phyloP scores from a whole-genome alignment of 2,888 invertebrate genomes.

The Archips crataeganus region DNA sequence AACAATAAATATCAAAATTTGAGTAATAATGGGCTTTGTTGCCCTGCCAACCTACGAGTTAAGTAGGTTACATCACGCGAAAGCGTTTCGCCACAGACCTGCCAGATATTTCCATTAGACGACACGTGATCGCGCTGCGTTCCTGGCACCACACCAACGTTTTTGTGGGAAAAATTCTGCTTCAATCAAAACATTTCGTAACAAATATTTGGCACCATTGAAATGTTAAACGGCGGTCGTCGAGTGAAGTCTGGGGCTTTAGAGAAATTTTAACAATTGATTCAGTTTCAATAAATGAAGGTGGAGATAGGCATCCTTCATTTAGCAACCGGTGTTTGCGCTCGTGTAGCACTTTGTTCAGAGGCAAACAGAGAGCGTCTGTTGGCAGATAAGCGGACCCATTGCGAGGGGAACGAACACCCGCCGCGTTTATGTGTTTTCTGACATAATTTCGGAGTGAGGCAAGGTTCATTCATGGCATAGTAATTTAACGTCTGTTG shows the following conservation, averaged over 20 bases:
- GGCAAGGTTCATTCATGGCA: slow-evolving; percentile 45
- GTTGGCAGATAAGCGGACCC: slow-evolving; percentile 63
- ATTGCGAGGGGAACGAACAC: slow-evolving; percentile 53
- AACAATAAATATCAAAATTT: slow-evolving; percentile 18
- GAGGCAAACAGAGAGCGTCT: slow-evolving; percentile 65
- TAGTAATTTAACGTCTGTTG: slow-evolving; percentile 35
- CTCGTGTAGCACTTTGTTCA: slow-evolving; percentile 63
- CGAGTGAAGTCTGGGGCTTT: slow-evolving; percentile 13
- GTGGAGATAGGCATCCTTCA: slow-evolving; percentile 49
- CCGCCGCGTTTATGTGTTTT: slow-evolving; percentile 39
- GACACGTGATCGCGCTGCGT: slow-evolving; percentile 50
- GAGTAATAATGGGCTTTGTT: slow-evolving; percentile 2
- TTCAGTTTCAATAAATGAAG: slow-evolving; percentile 47
- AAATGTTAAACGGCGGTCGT: slow-evolving; percentile 35
- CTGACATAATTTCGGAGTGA: slow-evolving; percentile 47
- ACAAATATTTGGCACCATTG: slow-evolving; percentile 32
- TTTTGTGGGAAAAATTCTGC: slow-evolving; percentile 45
- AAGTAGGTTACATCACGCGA: slow-evolving; percentile 23
- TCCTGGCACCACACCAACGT: slow-evolving; percentile 58
- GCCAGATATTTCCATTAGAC: slow-evolving; percentile 54
- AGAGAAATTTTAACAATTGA: slow-evolving; percentile 30
- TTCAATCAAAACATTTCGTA: slow-evolving; percentile 42
- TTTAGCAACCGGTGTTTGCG: slow-evolving; percentile 65
- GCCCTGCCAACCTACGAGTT: slow-evolving; percentile 20
- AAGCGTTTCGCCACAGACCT: slow-evolving; percentile 50